Percentiles rank a stretch among this genome's conserved stretches.
These are phyloP conservation scores for Brachionus asplanchnoidis DNA, from an alignment of 1,140 invertebrate genomes.

Conservation along the genomic window DNA sequence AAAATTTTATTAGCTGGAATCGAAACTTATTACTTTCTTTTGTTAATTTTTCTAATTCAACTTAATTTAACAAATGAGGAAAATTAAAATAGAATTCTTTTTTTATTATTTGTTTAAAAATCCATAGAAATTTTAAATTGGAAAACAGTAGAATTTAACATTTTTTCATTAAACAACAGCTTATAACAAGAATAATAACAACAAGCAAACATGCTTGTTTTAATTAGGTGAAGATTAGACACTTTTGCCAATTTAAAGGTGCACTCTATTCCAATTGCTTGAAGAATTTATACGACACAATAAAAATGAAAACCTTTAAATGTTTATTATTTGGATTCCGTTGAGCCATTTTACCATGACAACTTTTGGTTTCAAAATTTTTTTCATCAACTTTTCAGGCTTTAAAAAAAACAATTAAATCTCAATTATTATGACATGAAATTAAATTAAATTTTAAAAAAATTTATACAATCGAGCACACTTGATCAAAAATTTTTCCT, in stretches of 20 bases:
- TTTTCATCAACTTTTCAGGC: not conserved
- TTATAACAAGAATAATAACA: not conserved
- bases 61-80: slow-evolving; percentile 15
- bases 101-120: not conserved
- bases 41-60: not conserved
- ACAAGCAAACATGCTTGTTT: not conserved
- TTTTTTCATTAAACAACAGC: not conserved
- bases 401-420: slow-evolving; percentile 25
- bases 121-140: not conserved
- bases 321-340: not conserved
- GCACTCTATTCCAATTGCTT: not conserved
- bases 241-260: not conserved
- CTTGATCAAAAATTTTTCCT: not conserved
- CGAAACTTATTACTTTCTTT: slow-evolving; percentile 10
- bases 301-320: not conserved
- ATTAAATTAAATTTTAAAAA: not conserved
- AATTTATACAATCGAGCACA: not conserved
- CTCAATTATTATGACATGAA: slow-evolving; percentile 14
- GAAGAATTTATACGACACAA: not conserved
- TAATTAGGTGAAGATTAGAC: not conserved
- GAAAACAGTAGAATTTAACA: not conserved
- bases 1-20: not conserved
- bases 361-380: slow-evolving; percentile 16
- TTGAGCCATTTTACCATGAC: slow-evolving; percentile 32
- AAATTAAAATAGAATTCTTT: not conserved